Conservation (phyloP, 2,797 vertebrate genomes). For the Labeo calbasu region DNA sequence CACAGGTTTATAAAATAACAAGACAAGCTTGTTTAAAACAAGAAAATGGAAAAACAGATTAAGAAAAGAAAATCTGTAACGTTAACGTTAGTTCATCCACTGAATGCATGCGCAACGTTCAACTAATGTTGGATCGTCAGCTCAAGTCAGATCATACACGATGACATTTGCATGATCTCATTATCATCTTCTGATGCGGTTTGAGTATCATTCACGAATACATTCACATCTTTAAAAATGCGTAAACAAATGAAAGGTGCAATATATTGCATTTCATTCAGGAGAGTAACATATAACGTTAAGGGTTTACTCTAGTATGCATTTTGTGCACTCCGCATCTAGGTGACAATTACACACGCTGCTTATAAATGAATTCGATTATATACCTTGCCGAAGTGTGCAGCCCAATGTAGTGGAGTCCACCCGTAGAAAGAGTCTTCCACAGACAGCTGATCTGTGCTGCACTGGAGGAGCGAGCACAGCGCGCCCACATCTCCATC, state of each 20-base stretch:
- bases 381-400: slow-evolving; percentile 94
- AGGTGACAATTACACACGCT: neutral
- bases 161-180: neutral
- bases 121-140: neutral
- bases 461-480: slow-evolving; percentile 84
- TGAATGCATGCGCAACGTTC: neutral
- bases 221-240: neutral
- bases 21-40: neutral
- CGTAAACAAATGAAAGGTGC: neutral
- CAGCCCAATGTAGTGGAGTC: slow-evolving; percentile 96
- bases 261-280: neutral
- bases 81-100: no score
- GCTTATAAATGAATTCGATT: neutral
- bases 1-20: neutral
- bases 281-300: neutral
- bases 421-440: slow-evolving; percentile 98
- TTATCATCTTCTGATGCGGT: neutral
- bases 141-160: neutral
- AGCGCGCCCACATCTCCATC: slow-evolving; percentile 90
- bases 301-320: neutral
- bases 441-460: slow-evolving; percentile 75
- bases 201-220: neutral
- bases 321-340: no score
- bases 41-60: neutral
- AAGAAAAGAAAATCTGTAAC: neutral